phyloP scores from a whole-genome alignment of 37 sponge, comb jelly and placozoan genomes.

The Theonella swinhoei region DNA sequence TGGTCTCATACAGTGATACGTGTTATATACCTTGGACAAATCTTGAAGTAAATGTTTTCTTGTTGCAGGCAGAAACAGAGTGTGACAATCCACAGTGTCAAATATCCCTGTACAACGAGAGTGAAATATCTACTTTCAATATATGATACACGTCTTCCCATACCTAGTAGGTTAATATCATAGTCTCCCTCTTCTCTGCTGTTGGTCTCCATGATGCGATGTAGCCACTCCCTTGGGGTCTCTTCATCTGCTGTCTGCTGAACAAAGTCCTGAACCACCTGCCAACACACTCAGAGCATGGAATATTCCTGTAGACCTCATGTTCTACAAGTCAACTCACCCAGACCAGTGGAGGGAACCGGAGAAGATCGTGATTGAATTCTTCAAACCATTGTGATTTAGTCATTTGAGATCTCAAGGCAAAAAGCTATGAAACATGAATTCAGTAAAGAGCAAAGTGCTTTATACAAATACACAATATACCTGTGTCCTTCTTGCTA shows the following conservation, averaged over 20 bases:
- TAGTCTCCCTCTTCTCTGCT: conserved; percentile 73
- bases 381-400: conserved; percentile 71
- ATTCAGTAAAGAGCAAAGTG: neutral
- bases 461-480: neutral
- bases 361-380: conserved; percentile 91
- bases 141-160: no score
- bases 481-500: conserved; percentile 89
- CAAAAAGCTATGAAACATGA: conserved; percentile 77
- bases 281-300: neutral
- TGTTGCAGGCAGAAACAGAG: conserved; percentile 86
- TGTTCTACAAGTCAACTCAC: conserved; percentile 28
- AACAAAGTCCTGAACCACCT: conserved; percentile 94
- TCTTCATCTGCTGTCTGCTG: conserved; percentile 66
- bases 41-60: conserved; percentile 77
- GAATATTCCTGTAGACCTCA: neutral
- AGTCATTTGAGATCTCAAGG: conserved; percentile 84
- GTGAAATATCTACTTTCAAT: no score
- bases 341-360: conserved; percentile 91
- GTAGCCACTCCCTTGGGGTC: conserved; percentile 84
- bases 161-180: conserved; percentile 83
- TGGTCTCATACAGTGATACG: neutral
- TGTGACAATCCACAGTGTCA: conserved; percentile 81
- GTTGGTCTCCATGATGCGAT: conserved; percentile 71
- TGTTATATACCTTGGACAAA: conserved; percentile 55
- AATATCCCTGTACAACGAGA: conserved; percentile 72